These are phyloP conservation scores for Emydoidea blandingii DNA, from an alignment of 2,797 vertebrate species.

Conservation along the genomic window DNA sequence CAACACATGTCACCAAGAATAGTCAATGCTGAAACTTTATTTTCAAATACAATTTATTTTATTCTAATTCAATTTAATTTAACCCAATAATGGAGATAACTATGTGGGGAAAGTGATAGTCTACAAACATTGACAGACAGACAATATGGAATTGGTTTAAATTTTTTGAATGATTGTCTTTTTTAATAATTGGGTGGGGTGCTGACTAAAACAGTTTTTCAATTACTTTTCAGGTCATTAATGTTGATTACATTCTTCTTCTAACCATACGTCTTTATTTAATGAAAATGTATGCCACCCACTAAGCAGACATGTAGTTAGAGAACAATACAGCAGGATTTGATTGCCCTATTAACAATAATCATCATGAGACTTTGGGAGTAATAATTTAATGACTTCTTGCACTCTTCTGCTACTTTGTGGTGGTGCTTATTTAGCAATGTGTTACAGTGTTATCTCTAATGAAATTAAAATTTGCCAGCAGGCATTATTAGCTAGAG, in stretches of 20 bases:
- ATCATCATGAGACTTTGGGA: slow-evolving; percentile 77
- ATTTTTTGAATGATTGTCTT: slow-evolving; percentile 59
- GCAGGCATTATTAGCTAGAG: slow-evolving; percentile 50
- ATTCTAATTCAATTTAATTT: slow-evolving; percentile 59
- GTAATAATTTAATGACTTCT: slow-evolving; percentile 81
- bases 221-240: slow-evolving; percentile 80
- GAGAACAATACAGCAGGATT: slow-evolving; percentile 76
- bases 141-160: slow-evolving; percentile 54
- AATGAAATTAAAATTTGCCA: slow-evolving; percentile 67
- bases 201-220: slow-evolving; percentile 70
- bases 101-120: neutral
- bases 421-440: slow-evolving; percentile 67
- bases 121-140: slow-evolving; percentile 50
- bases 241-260: slow-evolving; percentile 79
- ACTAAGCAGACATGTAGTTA: slow-evolving; percentile 74
- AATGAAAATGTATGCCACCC: slow-evolving; percentile 80
- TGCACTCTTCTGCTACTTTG: slow-evolving; percentile 77
- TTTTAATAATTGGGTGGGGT: slow-evolving; percentile 69
- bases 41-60: slow-evolving; percentile 50
- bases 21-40: slow-evolving; percentile 16
- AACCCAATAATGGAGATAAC: slow-evolving; percentile 32
- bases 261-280: slow-evolving; percentile 79
- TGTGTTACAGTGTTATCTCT: slow-evolving; percentile 55
- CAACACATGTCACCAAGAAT: slow-evolving; percentile 9
- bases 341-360: slow-evolving; percentile 80